phyloP scores from a whole-genome alignment of 1,140 invertebrate genomes.

The Saccostrea cuccullata region DNA sequence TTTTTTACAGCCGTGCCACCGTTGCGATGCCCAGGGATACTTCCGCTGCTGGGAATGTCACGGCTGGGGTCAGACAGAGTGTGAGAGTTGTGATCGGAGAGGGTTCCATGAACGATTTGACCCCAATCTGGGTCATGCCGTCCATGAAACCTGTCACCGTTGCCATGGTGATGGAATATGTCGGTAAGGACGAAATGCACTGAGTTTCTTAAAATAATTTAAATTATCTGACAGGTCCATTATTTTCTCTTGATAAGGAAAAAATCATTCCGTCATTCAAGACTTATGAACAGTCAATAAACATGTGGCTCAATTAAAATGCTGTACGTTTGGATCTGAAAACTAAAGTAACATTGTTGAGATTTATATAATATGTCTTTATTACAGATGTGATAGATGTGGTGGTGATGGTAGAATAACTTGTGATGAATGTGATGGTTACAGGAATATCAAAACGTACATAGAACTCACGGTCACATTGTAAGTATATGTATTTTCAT shows the following conservation, averaged over 20 bases:
- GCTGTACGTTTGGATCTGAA: too few relatives aligned
- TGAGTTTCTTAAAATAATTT: too few relatives aligned
- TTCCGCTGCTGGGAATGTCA: slow-evolving; percentile 61
- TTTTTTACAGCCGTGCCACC: slow-evolving; percentile 62
- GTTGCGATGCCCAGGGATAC: slow-evolving; percentile 62
- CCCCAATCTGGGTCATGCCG: slow-evolving; percentile 42
- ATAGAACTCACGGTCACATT: slow-evolving; percentile 73
- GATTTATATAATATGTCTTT: too few relatives aligned
- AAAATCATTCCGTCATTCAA: too few relatives aligned
- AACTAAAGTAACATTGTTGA: too few relatives aligned
- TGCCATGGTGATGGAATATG: slow-evolving; percentile 50
- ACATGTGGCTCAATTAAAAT: too few relatives aligned
- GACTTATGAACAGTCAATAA: too few relatives aligned
- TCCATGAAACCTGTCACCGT: slow-evolving; percentile 40
- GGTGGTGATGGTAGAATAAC: slow-evolving; percentile 69
- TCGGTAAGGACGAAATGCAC: background rate
- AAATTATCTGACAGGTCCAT: too few relatives aligned
- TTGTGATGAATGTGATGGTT: slow-evolving; percentile 70
- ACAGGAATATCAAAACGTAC: slow-evolving; percentile 65
- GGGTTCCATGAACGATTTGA: slow-evolving; percentile 46
- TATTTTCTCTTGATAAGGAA: too few relatives aligned
- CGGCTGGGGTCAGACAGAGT: slow-evolving; percentile 60
- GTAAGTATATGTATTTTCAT: slow-evolving; percentile 72
- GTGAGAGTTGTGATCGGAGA: slow-evolving; percentile 59
- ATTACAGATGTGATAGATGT: slow-evolving; percentile 63